Percentiles rank a stretch among this genome's conserved stretches.
Conservation (phyloP, 2,888 invertebrate genomes). For the Ophion obscuratus region DNA sequence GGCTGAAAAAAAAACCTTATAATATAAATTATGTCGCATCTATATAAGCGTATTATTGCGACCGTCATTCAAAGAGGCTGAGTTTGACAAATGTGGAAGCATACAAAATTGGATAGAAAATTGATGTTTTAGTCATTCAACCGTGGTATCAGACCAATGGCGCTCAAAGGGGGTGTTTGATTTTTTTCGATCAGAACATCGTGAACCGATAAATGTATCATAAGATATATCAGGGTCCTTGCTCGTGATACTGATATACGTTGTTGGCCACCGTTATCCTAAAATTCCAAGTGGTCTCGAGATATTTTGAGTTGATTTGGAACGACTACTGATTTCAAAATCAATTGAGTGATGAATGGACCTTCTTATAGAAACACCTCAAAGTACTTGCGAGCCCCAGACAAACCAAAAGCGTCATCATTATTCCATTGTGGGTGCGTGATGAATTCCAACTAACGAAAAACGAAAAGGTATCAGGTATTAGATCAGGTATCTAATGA, state of each 20-base stretch:
- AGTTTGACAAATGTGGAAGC: neutral
- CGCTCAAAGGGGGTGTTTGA: neutral
- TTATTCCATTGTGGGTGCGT: neutral
- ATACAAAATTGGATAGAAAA: neutral
- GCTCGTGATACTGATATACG: no score
- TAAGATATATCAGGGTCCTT: no score
- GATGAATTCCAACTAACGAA: no score
- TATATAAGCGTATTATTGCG: neutral
- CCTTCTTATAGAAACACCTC: neutral
- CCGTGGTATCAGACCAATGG: neutral
- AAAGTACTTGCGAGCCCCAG: neutral
- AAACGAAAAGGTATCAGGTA: neutral
- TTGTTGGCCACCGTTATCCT: no score
- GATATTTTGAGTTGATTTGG: no score
- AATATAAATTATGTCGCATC: constrained; percentile 24
- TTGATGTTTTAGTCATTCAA: neutral
- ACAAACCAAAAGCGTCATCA: neutral
- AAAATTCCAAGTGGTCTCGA: no score
- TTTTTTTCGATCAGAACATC: neutral
- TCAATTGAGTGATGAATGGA: no score
- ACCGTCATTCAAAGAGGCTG: neutral
- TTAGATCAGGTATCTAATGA: neutral
- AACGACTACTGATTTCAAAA: no score
- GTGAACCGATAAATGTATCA: no score
- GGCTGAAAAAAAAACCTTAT: constrained; percentile 33